Percentiles rank a stretch among this genome's conserved stretches.
Evolutionary conservation across 2,113 vertebrate genomes (phyloP).

Genomic region (Dipodomys stephensi): DNA sequence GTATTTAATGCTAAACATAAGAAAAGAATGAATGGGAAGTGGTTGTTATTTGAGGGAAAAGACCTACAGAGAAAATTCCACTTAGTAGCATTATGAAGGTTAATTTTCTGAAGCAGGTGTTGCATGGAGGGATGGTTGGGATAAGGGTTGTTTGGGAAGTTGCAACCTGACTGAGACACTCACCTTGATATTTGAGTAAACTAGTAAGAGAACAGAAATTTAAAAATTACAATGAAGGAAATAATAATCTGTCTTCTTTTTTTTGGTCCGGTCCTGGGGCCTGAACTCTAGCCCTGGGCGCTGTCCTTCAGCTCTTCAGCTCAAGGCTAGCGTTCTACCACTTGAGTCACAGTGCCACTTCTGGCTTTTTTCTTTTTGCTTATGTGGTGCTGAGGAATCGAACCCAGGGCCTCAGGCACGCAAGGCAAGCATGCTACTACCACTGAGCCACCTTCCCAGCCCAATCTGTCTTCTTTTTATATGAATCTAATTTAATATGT

Average conservation of each 20-base stretch:
- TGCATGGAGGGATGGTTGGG: conserved; percentile 38
- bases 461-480: not conserved
- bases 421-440: too few species aligned
- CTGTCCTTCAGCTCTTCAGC: too few species aligned
- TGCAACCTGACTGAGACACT: conserved; percentile 20
- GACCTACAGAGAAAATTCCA: conserved; percentile 31
- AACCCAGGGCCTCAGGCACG: too few species aligned
- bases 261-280: too few species aligned
- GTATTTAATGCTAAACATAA: not conserved
- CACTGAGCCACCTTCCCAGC: too few species aligned
- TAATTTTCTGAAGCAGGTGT: conserved; percentile 70
- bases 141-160: conserved; percentile 68
- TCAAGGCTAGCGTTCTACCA: too few species aligned
- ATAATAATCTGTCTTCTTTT: not conserved
- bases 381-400: too few species aligned
- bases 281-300: too few species aligned
- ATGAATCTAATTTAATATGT: not conserved
- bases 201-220: conserved; percentile 25
- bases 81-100: conserved; percentile 65
- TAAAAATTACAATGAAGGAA: conserved; percentile 35
- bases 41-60: not conserved
- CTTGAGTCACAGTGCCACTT: too few species aligned
- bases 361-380: too few species aligned
- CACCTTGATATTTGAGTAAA: conserved; percentile 55
- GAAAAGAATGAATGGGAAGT: not conserved